Evolutionary conservation across 2,888 invertebrate genomes (phyloP).

Genomic region (Agriopis marginaria): DNA sequence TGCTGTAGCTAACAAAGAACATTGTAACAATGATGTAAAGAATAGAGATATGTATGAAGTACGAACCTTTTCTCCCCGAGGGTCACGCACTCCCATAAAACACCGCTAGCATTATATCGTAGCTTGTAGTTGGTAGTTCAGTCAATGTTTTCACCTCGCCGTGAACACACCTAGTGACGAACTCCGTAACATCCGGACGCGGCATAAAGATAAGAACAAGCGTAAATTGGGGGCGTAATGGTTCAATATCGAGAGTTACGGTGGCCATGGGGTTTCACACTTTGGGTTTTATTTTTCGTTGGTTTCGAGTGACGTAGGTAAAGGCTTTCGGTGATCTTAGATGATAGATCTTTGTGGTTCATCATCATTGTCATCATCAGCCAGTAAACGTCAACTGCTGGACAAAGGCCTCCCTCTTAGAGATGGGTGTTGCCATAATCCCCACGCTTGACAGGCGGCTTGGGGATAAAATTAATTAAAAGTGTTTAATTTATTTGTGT

Average conservation of each 20-base stretch:
- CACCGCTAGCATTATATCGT: neutral
- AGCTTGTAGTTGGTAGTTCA: neutral
- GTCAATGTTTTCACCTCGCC: conserved; percentile 19
- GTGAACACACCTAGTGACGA: conserved; percentile 29
- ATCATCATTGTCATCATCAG: too few relatives aligned
- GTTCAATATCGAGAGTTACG: conserved; percentile 40
- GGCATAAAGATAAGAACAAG: conserved; percentile 43
- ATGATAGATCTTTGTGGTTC: too few relatives aligned
- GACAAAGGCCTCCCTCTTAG: too few relatives aligned
- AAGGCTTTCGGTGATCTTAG: too few relatives aligned
- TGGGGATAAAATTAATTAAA: too few relatives aligned
- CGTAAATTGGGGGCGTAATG: conserved; percentile 44
- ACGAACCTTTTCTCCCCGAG: neutral
- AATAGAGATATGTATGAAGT: neutral
- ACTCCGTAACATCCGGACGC: conserved; percentile 33
- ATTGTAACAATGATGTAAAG: neutral
- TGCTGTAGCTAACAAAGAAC: neutral
- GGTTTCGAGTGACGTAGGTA: too few relatives aligned
- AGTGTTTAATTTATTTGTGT: too few relatives aligned
- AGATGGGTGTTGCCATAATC: too few relatives aligned
- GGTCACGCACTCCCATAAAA: neutral
- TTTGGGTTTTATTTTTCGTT: neutral
- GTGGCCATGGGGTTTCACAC: conserved; percentile 6
- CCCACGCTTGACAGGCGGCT: too few relatives aligned
- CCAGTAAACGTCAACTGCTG: too few relatives aligned